Evolutionary conservation across 2,888 invertebrate genomes (phyloP).

Genomic region (Itoplectis maculator): DNA sequence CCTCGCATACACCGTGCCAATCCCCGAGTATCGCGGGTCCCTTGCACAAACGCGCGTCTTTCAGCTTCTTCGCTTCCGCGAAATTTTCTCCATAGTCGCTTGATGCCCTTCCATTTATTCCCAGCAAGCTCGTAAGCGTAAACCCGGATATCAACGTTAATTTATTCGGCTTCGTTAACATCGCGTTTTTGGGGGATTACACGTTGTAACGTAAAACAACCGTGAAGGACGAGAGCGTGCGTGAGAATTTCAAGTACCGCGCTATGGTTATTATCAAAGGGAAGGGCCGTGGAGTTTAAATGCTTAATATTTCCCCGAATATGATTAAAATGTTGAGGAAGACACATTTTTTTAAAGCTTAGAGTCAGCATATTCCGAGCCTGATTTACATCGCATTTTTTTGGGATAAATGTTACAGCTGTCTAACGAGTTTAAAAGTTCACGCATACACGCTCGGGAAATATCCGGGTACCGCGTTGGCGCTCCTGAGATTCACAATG

Average conservation of each 20-base stretch:
- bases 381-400: not conserved
- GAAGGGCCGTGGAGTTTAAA: too few species aligned
- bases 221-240: not conserved
- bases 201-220: not conserved
- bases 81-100: conserved; percentile 6
- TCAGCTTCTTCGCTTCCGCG: not conserved
- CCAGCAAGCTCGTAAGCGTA: not conserved
- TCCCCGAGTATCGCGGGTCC: not conserved
- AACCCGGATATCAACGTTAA: conserved; percentile 1
- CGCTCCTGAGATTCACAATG: too few species aligned
- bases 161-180: not conserved
- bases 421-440: not conserved
- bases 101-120: not conserved
- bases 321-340: not conserved
- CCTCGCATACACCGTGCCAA: conserved; percentile 31
- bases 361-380: not conserved
- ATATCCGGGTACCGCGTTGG: too few species aligned
- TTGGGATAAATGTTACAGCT: not conserved
- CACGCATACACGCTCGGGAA: not conserved
- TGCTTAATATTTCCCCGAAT: not conserved
- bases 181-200: not conserved
- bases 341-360: not conserved
- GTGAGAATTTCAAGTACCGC: not conserved
- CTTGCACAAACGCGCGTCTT: not conserved
- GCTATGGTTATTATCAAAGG: too few species aligned